Evolutionary conservation across 2,113 vertebrate species (phyloP), one percentile per base, ranked within the genome.

Genomic region (Otocyon megalotis): DNA sequence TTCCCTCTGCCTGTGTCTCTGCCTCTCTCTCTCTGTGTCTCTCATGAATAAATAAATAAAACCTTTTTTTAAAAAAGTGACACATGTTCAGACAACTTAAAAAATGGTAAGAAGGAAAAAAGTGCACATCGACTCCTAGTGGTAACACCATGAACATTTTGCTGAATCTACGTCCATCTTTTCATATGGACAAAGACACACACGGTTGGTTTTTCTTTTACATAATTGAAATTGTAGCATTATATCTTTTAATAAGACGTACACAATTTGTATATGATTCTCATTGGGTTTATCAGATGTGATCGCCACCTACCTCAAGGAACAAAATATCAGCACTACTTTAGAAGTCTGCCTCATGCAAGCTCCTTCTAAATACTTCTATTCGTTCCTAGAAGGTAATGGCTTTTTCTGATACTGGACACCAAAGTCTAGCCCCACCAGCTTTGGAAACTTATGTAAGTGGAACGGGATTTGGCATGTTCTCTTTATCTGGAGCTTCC

Each of bases 361-460:
- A 32, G 0, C 7, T 22, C 56, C 3, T 17, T 1, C 0, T 10
- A 35, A 8, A 30, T 43, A 50, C 1, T 5, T n/a, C 30, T 43
- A 22, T 11, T 0, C 8, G 74, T 69, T 76, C 37, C 43, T 16
- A 19, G 28, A 63, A 0, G 0, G 16, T n/a, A 53, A 16, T 15
- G 32, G 7, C 3, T 8, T 17, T 8, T 53, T 10, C 91, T 30
- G 19, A 80, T 30, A 63, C 22, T 53, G 28, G 50, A 74, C 67
- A 53, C 16, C 22, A 37, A 76, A 28, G 7, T 19, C 7, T 30
- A 72, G 16, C 9, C 84, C 17, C 8, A 20, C 13, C 69, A 74
- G 35, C 7, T 5, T 48, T 48, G 74, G 86, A 22, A 20, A 28
- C 58, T 48, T 10, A 74, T 6, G 2, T 37, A 28, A 71, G 54